Base-by-base conservation (phyloP, 2,113 vertebrate species). In the Thunnus maccoyii region DNA sequence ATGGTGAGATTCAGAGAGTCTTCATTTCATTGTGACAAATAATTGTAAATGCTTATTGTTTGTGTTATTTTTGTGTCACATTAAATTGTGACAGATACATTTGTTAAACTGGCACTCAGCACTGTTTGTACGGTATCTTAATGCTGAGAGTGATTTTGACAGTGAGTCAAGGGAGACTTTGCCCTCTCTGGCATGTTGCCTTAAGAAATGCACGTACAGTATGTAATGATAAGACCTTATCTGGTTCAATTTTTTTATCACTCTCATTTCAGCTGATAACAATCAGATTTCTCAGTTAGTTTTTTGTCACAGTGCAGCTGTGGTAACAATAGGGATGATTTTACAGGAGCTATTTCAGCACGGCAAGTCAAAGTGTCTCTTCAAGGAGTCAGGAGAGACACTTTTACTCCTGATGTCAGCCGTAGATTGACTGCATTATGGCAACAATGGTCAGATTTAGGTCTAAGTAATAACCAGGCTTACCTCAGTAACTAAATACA, bases 221-320 rank as follows among this genome's bases (percentile, higher is more conserved):
- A 70, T 80, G 77, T 75, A 81, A 64, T 25, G 82, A 91, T 88
- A 86, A 66, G 66, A 87, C 90, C 74, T 82, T 87, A 91, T 92
- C 86, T 46, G 48, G 9, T 47, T 79, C 56, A 18, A 12, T 80
- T 73, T 79, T 67, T 62, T 90, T 88, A 89, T 91, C 87, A 12
- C 69, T 62, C 46, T 85, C 77, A 70, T 72, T 88, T 75, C 44
- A 69, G 80, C 74, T 65, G 76, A 88, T 90, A 89, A 69, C 30
- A 67, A 84, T 91, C 76, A 25, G 56, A 56, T 76, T 63, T 78
- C 75, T 67, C 76, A 50, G 52, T 75, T 56, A 50, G 30, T 50
- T 72, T 55, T 77, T 61, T 68, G 74, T 78, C 27, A 67, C 57
- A n/a, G 47, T 65, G 70, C 73, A 64, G 44, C 80, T 77, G 27